A percentile compares a stretch with the other conserved stretches of the same genome.
phyloP scores from a whole-genome alignment of 2,797 vertebrate genomes.

The Xenentodon cancila region DNA sequence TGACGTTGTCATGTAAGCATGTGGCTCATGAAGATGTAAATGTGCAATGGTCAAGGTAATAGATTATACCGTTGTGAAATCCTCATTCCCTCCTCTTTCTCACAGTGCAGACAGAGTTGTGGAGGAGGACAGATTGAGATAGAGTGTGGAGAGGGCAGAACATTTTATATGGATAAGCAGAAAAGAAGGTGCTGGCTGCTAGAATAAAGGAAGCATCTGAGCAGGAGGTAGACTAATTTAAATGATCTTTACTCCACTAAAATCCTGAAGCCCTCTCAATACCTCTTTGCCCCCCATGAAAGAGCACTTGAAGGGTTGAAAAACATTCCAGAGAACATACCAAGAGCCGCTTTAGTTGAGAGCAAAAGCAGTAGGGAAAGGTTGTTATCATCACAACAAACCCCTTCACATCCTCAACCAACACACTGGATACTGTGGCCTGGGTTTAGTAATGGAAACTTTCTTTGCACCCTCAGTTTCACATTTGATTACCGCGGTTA shows the following conservation, averaged over 20 bases:
- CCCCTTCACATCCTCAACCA: slow-evolving; percentile 37
- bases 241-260: slow-evolving; percentile 68
- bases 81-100: slow-evolving; percentile 31
- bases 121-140: slow-evolving; percentile 21
- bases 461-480: slow-evolving; percentile 20
- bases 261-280: slow-evolving; percentile 67
- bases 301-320: slow-evolving; percentile 78
- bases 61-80: slow-evolving; percentile 25
- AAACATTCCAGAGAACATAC: slow-evolving; percentile 79
- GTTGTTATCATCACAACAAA: slow-evolving; percentile 51
- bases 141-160: slow-evolving; percentile 38
- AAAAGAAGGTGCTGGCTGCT: slow-evolving; percentile 47
- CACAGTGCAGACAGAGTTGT: slow-evolving; percentile 54
- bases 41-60: neutral
- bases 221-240: slow-evolving; percentile 73
- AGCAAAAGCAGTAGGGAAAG: slow-evolving; percentile 24
- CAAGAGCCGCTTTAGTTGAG: slow-evolving; percentile 46
- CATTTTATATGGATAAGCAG: slow-evolving; percentile 71
- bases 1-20: neutral
- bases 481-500: slow-evolving; percentile 14
- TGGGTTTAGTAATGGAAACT: slow-evolving; percentile 18
- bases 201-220: slow-evolving; percentile 66
- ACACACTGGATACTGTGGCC: slow-evolving; percentile 35
- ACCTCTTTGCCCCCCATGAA: slow-evolving; percentile 64
- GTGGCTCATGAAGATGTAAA: slow-evolving; percentile 10